A percentile compares a stretch with the other conserved stretches of the same genome.
These are phyloP conservation scores for Amphipyra berbera DNA, from an alignment of 2,888 invertebrate genomes.

Conservation along the genomic window DNA sequence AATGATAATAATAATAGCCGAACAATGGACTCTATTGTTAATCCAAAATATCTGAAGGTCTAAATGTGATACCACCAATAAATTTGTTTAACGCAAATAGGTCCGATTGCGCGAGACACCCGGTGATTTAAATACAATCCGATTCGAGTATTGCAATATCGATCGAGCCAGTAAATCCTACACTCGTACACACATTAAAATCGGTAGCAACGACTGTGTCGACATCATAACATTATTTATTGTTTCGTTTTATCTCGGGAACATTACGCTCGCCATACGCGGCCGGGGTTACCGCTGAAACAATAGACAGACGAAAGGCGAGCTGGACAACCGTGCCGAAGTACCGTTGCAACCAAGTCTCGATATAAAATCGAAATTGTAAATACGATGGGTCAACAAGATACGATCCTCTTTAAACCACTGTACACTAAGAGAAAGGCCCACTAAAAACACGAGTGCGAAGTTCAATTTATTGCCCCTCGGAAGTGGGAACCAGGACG, in stretches of 20 bases:
- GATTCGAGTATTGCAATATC: conserved; percentile 65
- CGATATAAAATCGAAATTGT: conserved; percentile 71
- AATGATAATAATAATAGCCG: conserved; percentile 34
- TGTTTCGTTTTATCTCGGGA: conserved; percentile 69
- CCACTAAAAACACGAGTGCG: conserved; percentile 66
- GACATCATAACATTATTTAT: conserved; percentile 77
- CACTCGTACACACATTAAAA: conserved; percentile 72
- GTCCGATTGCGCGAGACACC: conserved; percentile 54
- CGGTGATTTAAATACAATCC: conserved; percentile 66
- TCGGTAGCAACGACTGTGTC: conserved; percentile 74
- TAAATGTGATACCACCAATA: conserved; percentile 56
- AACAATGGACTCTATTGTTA: conserved; percentile 53
- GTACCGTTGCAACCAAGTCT: conserved; percentile 70
- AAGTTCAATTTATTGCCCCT: conserved; percentile 67
- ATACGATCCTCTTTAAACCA: conserved; percentile 73
- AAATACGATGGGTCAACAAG: conserved; percentile 72
- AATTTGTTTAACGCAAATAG: conserved; percentile 59
- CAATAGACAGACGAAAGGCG: conserved; percentile 56
- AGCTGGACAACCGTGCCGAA: conserved; percentile 66
- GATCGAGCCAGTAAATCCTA: conserved; percentile 72
- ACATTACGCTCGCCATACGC: conserved; percentile 59
- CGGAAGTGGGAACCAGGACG: conserved; percentile 64
- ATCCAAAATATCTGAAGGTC: conserved; percentile 51
- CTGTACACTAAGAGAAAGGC: conserved; percentile 68
- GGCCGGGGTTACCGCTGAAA: conserved; percentile 46